phyloP scores from a whole-genome alignment of 2,888 invertebrate genomes.

The Platynereis dumerilii region DNA sequence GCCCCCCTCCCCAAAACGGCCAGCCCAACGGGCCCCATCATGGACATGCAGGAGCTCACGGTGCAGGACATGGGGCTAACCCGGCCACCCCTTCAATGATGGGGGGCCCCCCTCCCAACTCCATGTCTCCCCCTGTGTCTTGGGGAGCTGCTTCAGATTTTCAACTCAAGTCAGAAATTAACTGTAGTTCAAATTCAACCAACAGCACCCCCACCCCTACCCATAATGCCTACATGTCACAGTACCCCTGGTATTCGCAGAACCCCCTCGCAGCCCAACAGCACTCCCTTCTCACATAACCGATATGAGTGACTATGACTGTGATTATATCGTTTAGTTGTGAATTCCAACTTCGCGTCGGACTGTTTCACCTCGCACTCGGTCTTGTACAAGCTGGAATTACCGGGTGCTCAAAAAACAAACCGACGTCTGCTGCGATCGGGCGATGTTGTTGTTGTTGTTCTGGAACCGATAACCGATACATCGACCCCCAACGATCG shows the following conservation, averaged over 20 bases:
- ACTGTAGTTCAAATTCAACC: slow-evolving; percentile 10
- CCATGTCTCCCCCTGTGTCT: slow-evolving; percentile 20
- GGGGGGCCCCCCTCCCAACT: slow-evolving; percentile 15
- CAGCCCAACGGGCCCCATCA: background rate
- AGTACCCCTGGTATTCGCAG: slow-evolving; percentile 25
- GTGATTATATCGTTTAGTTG: background rate
- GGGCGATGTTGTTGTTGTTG: too few relatives aligned
- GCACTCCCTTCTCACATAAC: slow-evolving; percentile 25
- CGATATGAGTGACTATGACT: too few relatives aligned
- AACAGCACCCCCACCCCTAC: slow-evolving; percentile 9
- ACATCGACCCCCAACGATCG: too few relatives aligned
- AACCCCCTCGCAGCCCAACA: slow-evolving; percentile 12
- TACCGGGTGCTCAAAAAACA: too few relatives aligned
- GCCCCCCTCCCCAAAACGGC: background rate
- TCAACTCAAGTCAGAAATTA: background rate
- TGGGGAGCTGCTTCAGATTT: slow-evolving; percentile 18
- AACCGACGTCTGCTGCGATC: too few relatives aligned
- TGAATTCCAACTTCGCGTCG: too few relatives aligned
- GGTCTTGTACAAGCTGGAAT: too few relatives aligned
- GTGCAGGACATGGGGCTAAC: slow-evolving; percentile 8
- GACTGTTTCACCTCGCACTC: too few relatives aligned
- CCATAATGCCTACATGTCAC: slow-evolving; percentile 12
- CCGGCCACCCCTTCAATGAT: slow-evolving; percentile 10
- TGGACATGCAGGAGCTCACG: background rate
- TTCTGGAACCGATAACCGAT: too few relatives aligned